These are phyloP conservation scores for Lindbergichthys nudifrons DNA, from an alignment of 2,797 vertebrate genomes.

Conservation along the genomic window DNA sequence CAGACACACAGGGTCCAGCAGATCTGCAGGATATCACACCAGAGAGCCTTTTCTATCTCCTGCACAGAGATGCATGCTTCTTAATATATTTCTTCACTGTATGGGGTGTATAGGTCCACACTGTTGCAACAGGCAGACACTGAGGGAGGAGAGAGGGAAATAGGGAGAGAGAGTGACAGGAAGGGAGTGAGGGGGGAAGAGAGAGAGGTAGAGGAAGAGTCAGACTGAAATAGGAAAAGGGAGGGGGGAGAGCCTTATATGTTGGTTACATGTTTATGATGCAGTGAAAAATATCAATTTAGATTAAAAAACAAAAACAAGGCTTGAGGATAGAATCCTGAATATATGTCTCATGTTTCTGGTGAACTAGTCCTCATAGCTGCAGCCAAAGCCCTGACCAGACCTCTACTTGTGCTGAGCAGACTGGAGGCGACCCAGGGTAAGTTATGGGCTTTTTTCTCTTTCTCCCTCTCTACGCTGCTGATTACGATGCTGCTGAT, in stretches of 20 bases:
- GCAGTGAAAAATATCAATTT: conserved; percentile 76
- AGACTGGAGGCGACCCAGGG: conserved; percentile 90
- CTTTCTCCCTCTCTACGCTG: conserved; percentile 79
- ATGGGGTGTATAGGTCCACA: conserved; percentile 81
- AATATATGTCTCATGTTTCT: conserved; percentile 69
- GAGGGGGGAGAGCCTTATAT: conserved; percentile 79
- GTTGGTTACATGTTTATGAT: conserved; percentile 83
- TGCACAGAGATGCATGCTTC: conserved; percentile 80
- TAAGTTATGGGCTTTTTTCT: conserved; percentile 88
- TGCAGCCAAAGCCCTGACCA: conserved; percentile 78
- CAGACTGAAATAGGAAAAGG: conserved; percentile 81
- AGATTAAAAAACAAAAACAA: conserved; percentile 59
- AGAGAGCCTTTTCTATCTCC: conserved; percentile 82
- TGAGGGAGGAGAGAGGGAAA: conserved; percentile 84
- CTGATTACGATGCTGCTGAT: conserved; percentile 88
- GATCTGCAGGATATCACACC: conserved; percentile 86
- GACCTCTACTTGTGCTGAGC: conserved; percentile 78
- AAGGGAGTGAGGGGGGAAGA: conserved; percentile 83
- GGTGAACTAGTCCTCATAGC: conserved; percentile 77
- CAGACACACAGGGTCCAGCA: conserved; percentile 81
- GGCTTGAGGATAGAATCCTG: conserved; percentile 70
- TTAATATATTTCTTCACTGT: conserved; percentile 82
- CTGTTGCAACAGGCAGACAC: conserved; percentile 84
- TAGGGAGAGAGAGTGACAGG: conserved; percentile 88
- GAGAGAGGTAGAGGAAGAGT: conserved; percentile 81